Evolutionary conservation across 2,888 invertebrate genomes (phyloP), one percentile per base, ranked within the genome.

Genomic region (Melinaea marsaeus): DNA sequence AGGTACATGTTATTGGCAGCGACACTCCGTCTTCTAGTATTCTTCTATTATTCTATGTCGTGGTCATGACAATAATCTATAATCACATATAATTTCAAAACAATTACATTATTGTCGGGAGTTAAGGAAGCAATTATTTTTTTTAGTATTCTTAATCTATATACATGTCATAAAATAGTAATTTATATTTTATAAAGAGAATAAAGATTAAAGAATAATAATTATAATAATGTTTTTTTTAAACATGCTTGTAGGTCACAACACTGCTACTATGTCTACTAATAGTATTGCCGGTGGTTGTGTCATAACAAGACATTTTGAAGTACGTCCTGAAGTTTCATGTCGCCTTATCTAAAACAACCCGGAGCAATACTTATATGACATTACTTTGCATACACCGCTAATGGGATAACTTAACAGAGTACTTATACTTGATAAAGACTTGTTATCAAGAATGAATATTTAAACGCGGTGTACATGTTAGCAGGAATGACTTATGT

Each of bases 241-340:
- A n/a, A n/a, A 46, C 13, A 46, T n/a, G 22, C 1, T 1, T 22
- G 22, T 22, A 22, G 22, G 22, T 22, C 4, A 22, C 22, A 22
- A 22, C 1, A 22, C 22, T 22, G 22, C 22, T 22, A 46, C 46
- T 22, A 22, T 22, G 22, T 22, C 1, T 22, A 13, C n/a, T n/a
- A 46, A n/a, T n/a, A 46, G 46, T n/a, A 46, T 1, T n/a, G 46
- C 13, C 1, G 46, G 46, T 46, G 11, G 46, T 11, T 46, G 46
- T 46, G 46, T 46, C 46, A 46, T n/a, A 46, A n/a, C 46, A n/a
- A 9, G 46, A 46, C 46, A 46, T 46, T n/a, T n/a, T 65, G 58
- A 65, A 35, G 61, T 64, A 65, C 61, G 64, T 61, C 58, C 61
- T 42, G 58, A 59, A 61, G 61, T 65, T 65, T 61, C 64, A 65